Percentiles rank a stretch among this genome's conserved stretches.
Evolutionary conservation across 1,140 invertebrate genomes (phyloP).

Genomic region (Orius insidiosus): DNA sequence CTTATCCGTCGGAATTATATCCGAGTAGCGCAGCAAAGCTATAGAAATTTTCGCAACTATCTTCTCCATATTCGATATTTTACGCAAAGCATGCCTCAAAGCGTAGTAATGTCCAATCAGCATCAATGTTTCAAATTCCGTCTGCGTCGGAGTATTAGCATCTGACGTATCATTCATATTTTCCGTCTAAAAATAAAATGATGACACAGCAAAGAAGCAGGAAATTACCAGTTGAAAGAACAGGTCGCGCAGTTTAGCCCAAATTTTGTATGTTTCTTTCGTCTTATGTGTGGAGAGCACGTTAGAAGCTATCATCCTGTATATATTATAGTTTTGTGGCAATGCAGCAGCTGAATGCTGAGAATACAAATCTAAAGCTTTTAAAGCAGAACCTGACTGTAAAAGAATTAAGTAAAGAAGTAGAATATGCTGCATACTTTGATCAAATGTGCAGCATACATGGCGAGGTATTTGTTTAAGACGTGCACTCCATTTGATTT

Average conservation of each 20-base stretch:
- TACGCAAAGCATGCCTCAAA: constrained; percentile 38
- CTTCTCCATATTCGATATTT: constrained; percentile 40
- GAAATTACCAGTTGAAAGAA: constrained; percentile 22
- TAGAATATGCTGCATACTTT: constrained; percentile 28
- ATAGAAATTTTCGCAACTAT: constrained; percentile 57
- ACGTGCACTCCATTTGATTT: constrained; percentile 49
- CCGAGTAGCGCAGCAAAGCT: constrained; percentile 71
- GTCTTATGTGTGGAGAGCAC: constrained; percentile 35
- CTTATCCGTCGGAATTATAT: constrained; percentile 82
- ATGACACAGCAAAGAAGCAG: constrained; percentile 16
- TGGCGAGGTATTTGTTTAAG: constrained; percentile 72
- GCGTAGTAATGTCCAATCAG: constrained; percentile 45
- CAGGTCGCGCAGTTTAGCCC: constrained; percentile 34
- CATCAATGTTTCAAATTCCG: constrained; percentile 42
- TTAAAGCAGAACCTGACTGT: constrained; percentile 38
- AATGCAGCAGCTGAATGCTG: constrained; percentile 63
- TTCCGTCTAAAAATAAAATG: constrained; percentile 20
- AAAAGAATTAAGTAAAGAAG: background rate
- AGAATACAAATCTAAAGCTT: constrained; percentile 55
- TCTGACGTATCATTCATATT: constrained; percentile 17
- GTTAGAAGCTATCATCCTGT: constrained; percentile 50
- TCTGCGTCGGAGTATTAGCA: constrained; percentile 16
- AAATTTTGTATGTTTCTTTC: constrained; percentile 36
- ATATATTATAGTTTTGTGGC: constrained; percentile 73
- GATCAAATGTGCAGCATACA: constrained; percentile 66